Conservation (phyloP, 1,140 invertebrate genomes). For the Calephelis virginiensis region DNA sequence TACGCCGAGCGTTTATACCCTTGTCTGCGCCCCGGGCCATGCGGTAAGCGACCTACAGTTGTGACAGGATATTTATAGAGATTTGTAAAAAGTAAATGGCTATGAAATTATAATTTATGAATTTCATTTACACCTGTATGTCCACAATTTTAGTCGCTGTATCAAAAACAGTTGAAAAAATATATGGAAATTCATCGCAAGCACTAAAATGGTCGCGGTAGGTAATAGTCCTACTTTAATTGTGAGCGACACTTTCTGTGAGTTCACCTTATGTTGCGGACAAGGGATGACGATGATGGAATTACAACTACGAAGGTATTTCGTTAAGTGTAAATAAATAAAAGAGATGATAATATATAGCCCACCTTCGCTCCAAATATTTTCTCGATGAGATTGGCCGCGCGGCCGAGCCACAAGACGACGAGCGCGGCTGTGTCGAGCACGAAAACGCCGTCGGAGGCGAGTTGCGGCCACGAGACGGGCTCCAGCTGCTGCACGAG, state of each 20-base stretch:
- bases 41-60: slow-evolving; percentile 60
- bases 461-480: slow-evolving; percentile 89
- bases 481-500: slow-evolving; percentile 83
- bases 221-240: too few species aligned
- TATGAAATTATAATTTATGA: not conserved
- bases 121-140: not conserved
- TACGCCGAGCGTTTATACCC: slow-evolving; percentile 67
- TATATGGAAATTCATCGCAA: too few species aligned
- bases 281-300: too few species aligned
- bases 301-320: too few species aligned
- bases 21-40: slow-evolving; percentile 69
- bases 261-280: too few species aligned
- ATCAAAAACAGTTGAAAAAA: too few species aligned
- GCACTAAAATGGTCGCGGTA: too few species aligned
- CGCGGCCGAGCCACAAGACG: slow-evolving; percentile 90
- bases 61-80: too few species aligned
- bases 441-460: slow-evolving; percentile 92
- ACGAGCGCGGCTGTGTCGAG: slow-evolving; percentile 84
- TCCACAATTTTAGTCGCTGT: not conserved
- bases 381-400: slow-evolving; percentile 85
- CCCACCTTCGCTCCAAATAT: slow-evolving; percentile 81
- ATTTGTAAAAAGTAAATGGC: too few species aligned
- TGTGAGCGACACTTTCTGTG: too few species aligned
- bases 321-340: not conserved
- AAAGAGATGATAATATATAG: not conserved